phyloP scores from a whole-genome alignment of 2,797 vertebrate genomes.

The Nyctalus aviator region DNA sequence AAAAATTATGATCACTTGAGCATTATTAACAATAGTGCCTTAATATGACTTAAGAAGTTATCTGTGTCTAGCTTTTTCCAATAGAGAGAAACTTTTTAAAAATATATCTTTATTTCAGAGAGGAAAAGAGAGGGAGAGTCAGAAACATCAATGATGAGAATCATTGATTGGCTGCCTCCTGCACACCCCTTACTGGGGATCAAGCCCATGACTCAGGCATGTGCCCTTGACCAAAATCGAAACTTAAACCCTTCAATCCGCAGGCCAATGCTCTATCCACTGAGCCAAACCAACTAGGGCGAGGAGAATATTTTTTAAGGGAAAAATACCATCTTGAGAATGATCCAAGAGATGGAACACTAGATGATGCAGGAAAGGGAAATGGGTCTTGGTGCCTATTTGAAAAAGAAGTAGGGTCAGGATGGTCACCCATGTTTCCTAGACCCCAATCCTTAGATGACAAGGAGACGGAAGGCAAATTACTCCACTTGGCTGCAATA shows the following conservation, averaged over 20 bases:
- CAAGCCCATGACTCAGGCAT: neutral
- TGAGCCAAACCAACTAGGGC: neutral
- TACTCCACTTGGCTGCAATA: conserved; percentile 94
- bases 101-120: neutral
- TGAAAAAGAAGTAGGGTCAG: neutral
- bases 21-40: neutral
- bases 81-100: neutral
- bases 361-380: neutral
- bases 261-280: neutral
- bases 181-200: neutral
- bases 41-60: neutral
- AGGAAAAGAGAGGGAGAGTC: neutral
- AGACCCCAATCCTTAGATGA: conserved; percentile 95
- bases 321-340: neutral
- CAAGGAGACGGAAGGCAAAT: conserved; percentile 91
- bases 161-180: neutral
- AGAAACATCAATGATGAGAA: neutral
- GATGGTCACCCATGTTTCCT: conserved; percentile 86
- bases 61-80: neutral
- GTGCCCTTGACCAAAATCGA: neutral
- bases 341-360: neutral
- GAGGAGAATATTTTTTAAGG: neutral
- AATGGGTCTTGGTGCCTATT: no score
- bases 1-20: neutral
- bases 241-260: neutral